Evolutionary conservation across 2,797 vertebrate species (phyloP).

Genomic region (Betta splendens): DNA sequence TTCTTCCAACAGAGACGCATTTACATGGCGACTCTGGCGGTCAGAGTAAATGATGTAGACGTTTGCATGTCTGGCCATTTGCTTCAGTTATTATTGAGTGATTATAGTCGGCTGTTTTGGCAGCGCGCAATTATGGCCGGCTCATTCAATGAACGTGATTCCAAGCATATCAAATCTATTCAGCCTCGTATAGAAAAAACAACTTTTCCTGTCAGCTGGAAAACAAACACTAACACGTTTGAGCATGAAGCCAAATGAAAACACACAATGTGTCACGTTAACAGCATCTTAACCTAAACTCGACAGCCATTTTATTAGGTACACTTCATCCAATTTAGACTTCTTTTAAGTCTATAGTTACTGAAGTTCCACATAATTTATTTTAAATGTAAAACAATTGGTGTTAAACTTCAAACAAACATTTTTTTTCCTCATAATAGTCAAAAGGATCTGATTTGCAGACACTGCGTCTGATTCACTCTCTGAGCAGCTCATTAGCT

Average conservation of each 20-base stretch:
- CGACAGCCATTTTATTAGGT: too few relatives aligned
- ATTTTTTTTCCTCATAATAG: neutral
- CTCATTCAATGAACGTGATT: conserved; percentile 44
- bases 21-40: conserved; percentile 48
- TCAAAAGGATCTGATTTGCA: neutral
- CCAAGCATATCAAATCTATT: conserved; percentile 56
- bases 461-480: conserved; percentile 10
- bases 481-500: conserved; percentile 30
- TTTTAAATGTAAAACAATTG: too few relatives aligned
- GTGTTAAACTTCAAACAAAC: too few relatives aligned
- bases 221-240: conserved; percentile 47
- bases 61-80: conserved; percentile 68
- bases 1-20: conserved; percentile 42
- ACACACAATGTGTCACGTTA: too few relatives aligned
- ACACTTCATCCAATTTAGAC: too few relatives aligned
- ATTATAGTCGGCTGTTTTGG: conserved; percentile 52
- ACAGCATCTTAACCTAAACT: too few relatives aligned
- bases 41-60: conserved; percentile 78
- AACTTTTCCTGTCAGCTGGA: conserved; percentile 31
- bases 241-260: conserved; percentile 37
- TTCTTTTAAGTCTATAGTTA: too few relatives aligned
- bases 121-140: conserved; percentile 42
- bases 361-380: too few relatives aligned
- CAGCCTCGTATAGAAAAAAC: conserved; percentile 51
- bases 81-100: conserved; percentile 63